Evolutionary conservation across 2,113 vertebrate genomes (phyloP).

Genomic region (Malurus elegans): DNA sequence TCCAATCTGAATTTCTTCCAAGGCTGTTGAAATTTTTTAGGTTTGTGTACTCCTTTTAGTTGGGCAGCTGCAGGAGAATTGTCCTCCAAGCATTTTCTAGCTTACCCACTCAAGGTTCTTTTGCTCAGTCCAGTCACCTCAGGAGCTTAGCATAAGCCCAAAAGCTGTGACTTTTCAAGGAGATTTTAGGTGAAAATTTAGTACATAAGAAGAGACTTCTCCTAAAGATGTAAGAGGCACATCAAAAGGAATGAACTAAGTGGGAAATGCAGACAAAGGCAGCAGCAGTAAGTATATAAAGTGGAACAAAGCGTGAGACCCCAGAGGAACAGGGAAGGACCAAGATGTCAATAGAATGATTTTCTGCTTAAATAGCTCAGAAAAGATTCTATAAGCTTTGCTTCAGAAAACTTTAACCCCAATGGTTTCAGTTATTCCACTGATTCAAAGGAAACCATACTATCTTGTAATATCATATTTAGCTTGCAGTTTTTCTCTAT

Average conservation of each 20-base stretch:
- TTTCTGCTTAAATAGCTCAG: constrained; percentile 36
- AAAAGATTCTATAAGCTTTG: constrained; percentile 6
- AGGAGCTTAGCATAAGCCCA: background rate
- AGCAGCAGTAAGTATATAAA: constrained; percentile 27
- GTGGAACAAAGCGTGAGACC: background rate
- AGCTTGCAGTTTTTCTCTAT: background rate
- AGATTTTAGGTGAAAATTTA: constrained; percentile 14
- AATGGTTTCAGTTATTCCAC: background rate
- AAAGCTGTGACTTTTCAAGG: background rate
- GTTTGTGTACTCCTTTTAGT: background rate
- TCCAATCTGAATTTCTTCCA: background rate
- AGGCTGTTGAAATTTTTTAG: background rate
- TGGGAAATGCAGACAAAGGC: background rate
- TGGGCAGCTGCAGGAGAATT: background rate
- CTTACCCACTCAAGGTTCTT: background rate
- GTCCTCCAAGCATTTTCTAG: background rate
- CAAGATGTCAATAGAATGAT: background rate
- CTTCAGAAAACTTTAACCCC: constrained; percentile 8
- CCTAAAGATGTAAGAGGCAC: background rate
- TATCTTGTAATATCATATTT: background rate
- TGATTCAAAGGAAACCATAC: background rate
- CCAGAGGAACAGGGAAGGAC: background rate
- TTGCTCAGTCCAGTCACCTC: background rate
- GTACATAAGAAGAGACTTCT: background rate
- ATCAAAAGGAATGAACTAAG: constrained; percentile 2